A percentile compares a stretch with the other conserved stretches of the same genome.
These are phyloP conservation scores for Aphodius granarius DNA, from an alignment of 2,888 invertebrate genomes.

Conservation along the genomic window DNA sequence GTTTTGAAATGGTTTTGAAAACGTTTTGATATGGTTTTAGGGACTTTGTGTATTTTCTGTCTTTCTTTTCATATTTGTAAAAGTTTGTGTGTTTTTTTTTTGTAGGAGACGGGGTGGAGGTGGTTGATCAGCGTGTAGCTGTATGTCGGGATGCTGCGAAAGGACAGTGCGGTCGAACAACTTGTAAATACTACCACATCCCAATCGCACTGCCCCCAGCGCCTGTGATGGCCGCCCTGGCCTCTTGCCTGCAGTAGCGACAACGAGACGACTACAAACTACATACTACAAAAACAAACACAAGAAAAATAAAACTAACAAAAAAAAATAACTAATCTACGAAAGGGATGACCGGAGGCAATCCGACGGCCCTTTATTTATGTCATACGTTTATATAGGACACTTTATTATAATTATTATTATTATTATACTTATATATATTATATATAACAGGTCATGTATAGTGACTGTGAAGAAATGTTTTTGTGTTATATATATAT, in stretches of 20 bases:
- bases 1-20: too few species aligned
- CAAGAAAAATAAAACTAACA: conserved; percentile 5
- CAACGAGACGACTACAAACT: conserved; percentile 43
- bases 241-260: conserved; percentile 54
- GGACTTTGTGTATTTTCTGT: too few species aligned
- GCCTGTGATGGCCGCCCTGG: conserved; percentile 68
- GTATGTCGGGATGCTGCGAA: conserved; percentile 96
- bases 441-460: conserved; percentile 48
- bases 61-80: background rate
- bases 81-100: conserved; percentile 6
- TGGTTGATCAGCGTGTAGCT: conserved; percentile 93
- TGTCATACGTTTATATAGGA: conserved; percentile 51
- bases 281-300: conserved; percentile 30
- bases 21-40: too few species aligned
- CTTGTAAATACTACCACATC: conserved; percentile 98
- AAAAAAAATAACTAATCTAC: conserved; percentile 5
- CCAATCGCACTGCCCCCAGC: conserved; percentile 88
- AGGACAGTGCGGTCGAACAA: conserved; percentile 89
- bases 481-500: conserved; percentile 26
- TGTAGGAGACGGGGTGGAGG: conserved; percentile 89
- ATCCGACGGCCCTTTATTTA: conserved; percentile 46
- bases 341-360: background rate
- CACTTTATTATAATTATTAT: conserved; percentile 48
- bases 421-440: conserved; percentile 23
- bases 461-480: conserved; percentile 50